Evolutionary conservation across 2,113 vertebrate genomes (phyloP).

Genomic region (Oryctolagus cuniculus): mOryCun1.1 NC_091432.1:197017001-197017500

Average conservation of each 20-base stretch:
- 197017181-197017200: slow-evolving; percentile 99
- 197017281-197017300: slow-evolving; percentile 3
- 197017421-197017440: too few species aligned
- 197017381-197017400: background rate
- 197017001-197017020: slow-evolving; percentile 26
- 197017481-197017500: too few species aligned
- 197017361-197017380: background rate
- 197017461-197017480: too few species aligned
- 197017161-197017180: slow-evolving; percentile 94
- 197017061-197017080: background rate
- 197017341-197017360: slow-evolving; percentile 39
- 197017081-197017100: slow-evolving; percentile 89
- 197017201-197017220: slow-evolving; percentile 99
- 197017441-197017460: too few species aligned
- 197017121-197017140: slow-evolving; percentile 91
- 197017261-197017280: slow-evolving; percentile 38
- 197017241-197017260: slow-evolving; percentile 73
- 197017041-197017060: background rate
- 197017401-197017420: too few species aligned
- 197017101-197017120: slow-evolving; percentile 95
- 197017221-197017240: slow-evolving; percentile 99
- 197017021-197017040: slow-evolving; percentile 37
- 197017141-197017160: slow-evolving; percentile 94
- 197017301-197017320: background rate
- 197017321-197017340: slow-evolving; percentile 35